Base-by-base conservation (phyloP, 2,113 vertebrate genomes). In the Catharus minimus region DNA sequence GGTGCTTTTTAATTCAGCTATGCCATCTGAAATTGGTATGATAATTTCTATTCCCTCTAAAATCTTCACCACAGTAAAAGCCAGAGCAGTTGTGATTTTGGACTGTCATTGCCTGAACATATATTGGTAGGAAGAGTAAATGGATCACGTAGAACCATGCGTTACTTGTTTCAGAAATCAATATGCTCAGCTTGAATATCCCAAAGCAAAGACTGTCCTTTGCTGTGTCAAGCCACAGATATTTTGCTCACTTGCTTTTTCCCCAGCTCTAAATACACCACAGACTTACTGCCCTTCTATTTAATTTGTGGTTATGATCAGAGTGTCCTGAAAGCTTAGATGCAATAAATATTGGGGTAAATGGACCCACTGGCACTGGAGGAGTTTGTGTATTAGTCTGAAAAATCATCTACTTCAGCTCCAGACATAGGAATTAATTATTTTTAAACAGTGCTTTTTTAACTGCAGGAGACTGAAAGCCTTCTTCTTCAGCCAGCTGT, bases 151-250 rank as follows among this genome's bases (percentile, higher is more conserved):
- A 91, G 76, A 92, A 58, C 38, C 33, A 44, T 41, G 78, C 78
- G 82, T 61, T 90, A 95, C 93, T 84, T 95, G 71, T 58, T 93
- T 90, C 52, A 86, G 85, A 86, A 94, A 94, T 95, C 93, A 80
- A 94, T 95, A 73, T 19, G 71, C 57, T 94, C 91, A 90, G 61
- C 75, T 92, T 46, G 47, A 68, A 90, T 71, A 83, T 69, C 83
- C 90, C 60, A 57, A 1, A 88, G 94, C 83, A 95, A 92, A 92
- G 64, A 67, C 36, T 95, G 85, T 74, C 73, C 93, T 94, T 89
- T 81, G 68, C 49, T 49, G 32, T 32, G 52, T 90, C 88, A 90
- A 80, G 77, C 55, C 65, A 82, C 33, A 56, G 88, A 56, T 86
- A 89, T 57, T 94, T 88, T 78, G 65, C 50, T 93, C 2, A 0